phyloP scores from a whole-genome alignment of 2,113 vertebrate genomes.

The Empidonax traillii region DNA sequence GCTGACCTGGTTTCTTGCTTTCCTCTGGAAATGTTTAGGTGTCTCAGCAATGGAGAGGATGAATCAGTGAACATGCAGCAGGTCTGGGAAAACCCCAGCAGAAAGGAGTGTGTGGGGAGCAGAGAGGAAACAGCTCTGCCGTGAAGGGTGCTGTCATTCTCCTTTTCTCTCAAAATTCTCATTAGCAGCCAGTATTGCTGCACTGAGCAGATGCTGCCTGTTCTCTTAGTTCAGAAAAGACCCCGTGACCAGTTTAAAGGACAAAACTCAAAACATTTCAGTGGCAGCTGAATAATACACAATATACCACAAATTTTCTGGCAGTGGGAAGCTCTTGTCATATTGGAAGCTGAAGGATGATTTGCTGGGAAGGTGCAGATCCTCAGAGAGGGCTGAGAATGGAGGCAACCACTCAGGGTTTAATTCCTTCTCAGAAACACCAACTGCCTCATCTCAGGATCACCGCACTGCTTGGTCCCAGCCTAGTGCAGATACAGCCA shows the following conservation, averaged over 20 bases:
- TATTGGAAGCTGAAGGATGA: not conserved
- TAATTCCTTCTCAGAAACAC: not conserved
- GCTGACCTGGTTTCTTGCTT: conserved; percentile 45
- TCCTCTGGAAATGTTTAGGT: conserved; percentile 34
- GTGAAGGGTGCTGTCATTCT: not conserved
- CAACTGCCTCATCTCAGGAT: not conserved
- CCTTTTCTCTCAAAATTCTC: not conserved
- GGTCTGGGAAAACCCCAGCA: not conserved
- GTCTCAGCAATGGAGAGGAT: not conserved
- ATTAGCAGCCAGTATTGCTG: not conserved
- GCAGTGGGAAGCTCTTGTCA: not conserved
- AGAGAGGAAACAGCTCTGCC: not conserved
- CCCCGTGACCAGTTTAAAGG: not conserved
- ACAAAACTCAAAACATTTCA: not conserved
- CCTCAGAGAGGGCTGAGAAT: not conserved
- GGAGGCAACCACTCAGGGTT: not conserved
- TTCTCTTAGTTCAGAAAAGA: not conserved
- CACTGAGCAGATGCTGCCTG: not conserved
- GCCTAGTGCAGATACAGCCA: not conserved
- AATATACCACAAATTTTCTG: not conserved
- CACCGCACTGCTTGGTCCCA: not conserved
- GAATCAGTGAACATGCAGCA: conserved; percentile 3
- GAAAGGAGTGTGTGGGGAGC: not conserved
- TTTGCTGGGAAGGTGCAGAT: not conserved
- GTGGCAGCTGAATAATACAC: not conserved